Conservation (phyloP, 2,113 vertebrate species). For the Notarius lentiginosus region DNA sequence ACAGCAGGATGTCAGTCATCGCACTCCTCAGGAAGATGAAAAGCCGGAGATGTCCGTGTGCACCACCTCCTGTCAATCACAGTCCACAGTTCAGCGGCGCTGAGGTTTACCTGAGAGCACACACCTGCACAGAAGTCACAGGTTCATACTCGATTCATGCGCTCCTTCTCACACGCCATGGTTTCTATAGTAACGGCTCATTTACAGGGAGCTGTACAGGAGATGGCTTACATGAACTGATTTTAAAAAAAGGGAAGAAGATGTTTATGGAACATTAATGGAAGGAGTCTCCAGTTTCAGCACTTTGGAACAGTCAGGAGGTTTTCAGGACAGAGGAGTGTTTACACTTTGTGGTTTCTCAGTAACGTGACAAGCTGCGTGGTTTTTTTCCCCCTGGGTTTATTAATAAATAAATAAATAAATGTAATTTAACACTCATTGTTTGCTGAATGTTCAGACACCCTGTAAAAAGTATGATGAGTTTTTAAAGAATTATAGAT, state of each 20-base stretch:
- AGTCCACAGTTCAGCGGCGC: background rate
- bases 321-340: no score
- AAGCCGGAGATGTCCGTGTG: background rate
- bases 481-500: no score
- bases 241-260: background rate
- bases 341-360: no score
- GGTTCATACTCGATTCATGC: background rate
- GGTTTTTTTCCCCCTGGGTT: rapidly evolving
- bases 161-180: background rate
- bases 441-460: no score
- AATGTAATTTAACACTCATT: no score
- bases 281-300: no score
- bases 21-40: background rate
- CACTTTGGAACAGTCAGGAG: no score
- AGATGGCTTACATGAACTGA: background rate
- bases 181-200: background rate
- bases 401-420: no score
- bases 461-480: no score
- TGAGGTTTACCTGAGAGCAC: background rate
- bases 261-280: background rate
- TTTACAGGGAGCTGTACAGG: background rate
- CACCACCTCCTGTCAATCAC: background rate
- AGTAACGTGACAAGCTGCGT: no score
- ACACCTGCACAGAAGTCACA: background rate
- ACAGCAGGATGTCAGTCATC: background rate